Evolutionary conservation across 2,113 vertebrate species (phyloP).

Genomic region (Thalassoma bifasciatum): DNA sequence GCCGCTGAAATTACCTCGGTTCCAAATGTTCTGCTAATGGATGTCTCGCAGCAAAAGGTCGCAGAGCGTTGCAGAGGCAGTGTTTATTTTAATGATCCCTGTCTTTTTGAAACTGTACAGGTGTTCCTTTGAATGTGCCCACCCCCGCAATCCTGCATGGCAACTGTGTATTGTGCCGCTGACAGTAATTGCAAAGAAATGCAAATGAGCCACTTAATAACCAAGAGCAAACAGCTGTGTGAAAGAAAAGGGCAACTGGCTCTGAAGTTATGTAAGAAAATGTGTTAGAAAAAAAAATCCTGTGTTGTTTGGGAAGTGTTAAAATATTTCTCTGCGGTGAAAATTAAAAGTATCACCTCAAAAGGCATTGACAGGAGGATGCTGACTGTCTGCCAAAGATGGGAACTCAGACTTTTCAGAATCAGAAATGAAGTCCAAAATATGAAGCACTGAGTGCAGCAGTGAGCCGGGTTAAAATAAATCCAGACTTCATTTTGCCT

Average conservation of each 20-base stretch:
- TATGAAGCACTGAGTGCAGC: neutral
- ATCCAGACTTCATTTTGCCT: too few relatives aligned
- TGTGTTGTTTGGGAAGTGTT: constrained; percentile 23
- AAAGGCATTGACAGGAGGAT: constrained; percentile 2
- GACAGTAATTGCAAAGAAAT: constrained; percentile 26
- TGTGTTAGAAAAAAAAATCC: constrained; percentile 30
- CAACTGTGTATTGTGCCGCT: neutral
- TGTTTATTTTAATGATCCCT: neutral
- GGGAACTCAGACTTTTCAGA: neutral
- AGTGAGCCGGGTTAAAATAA: neutral
- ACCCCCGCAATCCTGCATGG: constrained; percentile 19
- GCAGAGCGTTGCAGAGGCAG: neutral
- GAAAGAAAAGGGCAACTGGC: constrained; percentile 17
- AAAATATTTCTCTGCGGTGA: constrained; percentile 12
- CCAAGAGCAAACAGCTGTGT: constrained; percentile 41
- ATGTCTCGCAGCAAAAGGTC: constrained; percentile 13
- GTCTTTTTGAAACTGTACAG: constrained; percentile 18
- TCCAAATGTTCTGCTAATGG: constrained; percentile 11
- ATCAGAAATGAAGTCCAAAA: neutral
- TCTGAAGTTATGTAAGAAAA: constrained; percentile 47
- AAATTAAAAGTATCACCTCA: constrained; percentile 34
- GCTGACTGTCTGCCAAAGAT: neutral
- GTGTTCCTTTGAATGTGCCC: constrained; percentile 29
- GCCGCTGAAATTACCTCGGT: neutral
- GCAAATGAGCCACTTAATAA: constrained; percentile 36